phyloP scores from a whole-genome alignment of 2,113 vertebrate genomes.

The Acanthochromis polyacanthus region DNA sequence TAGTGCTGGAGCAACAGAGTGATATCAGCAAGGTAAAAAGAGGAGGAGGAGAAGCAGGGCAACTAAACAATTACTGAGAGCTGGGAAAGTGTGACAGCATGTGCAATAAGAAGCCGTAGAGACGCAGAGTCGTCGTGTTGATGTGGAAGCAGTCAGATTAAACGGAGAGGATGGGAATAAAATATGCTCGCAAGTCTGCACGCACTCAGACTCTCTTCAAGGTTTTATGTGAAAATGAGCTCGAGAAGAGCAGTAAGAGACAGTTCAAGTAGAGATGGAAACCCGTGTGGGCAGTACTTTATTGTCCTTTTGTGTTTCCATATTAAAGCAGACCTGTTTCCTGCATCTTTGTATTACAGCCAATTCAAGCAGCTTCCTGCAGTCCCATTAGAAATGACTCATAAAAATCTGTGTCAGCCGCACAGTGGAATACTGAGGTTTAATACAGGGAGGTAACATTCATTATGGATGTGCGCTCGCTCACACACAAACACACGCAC shows the following conservation, averaged over 20 bases:
- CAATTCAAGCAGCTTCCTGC: constrained; percentile 60
- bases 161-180: background rate
- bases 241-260: constrained; percentile 26
- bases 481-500: background rate
- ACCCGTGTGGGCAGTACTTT: constrained; percentile 40
- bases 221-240: constrained; percentile 15
- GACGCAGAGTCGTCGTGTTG: background rate
- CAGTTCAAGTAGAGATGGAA: constrained; percentile 26
- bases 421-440: constrained; percentile 51
- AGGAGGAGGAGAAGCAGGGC: constrained; percentile 11
- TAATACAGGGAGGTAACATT: constrained; percentile 54
- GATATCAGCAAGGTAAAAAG: constrained; percentile 10
- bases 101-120: constrained; percentile 15
- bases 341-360: constrained; percentile 35
- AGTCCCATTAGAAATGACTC: constrained; percentile 64
- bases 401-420: constrained; percentile 64
- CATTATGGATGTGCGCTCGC: constrained; percentile 52
- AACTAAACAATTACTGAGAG: constrained; percentile 36
- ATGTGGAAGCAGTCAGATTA: constrained; percentile 13
- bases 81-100: constrained; percentile 38
- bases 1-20: constrained; percentile 17
- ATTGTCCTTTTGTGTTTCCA: constrained; percentile 55
- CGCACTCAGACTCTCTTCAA: constrained; percentile 12
- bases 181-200: background rate
- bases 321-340: constrained; percentile 57